Evolutionary conservation across 2,888 invertebrate species (phyloP).

Genomic region (Lithophane leautieri): DNA sequence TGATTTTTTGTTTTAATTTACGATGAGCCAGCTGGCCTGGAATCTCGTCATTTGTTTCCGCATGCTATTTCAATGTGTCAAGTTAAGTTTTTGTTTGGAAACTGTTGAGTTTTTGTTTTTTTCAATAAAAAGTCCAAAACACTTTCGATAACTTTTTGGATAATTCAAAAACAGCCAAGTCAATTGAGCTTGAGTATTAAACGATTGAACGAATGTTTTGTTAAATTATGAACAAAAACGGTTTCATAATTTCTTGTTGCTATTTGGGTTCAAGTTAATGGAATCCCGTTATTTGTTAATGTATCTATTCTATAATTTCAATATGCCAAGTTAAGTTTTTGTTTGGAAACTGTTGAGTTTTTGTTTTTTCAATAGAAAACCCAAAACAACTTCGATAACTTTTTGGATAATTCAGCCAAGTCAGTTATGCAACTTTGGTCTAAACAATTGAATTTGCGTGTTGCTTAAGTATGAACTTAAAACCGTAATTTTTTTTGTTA

Average conservation of each 20-base stretch:
- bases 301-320: not conserved
- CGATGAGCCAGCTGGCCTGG: conserved; percentile 62
- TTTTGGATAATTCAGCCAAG: not conserved
- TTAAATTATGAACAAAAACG: not conserved
- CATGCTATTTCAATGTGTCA: conserved; percentile 24
- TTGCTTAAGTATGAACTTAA: not conserved
- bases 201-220: conserved; percentile 10
- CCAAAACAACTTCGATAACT: conserved; percentile 5
- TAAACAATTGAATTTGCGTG: conserved; percentile 8
- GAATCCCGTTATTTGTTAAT: conserved; percentile 22
- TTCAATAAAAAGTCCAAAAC: conserved; percentile 3
- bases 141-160: conserved; percentile 4
- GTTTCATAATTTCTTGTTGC: not conserved
- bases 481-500: not conserved
- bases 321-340: conserved; percentile 43
- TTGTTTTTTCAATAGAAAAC: conserved; percentile 31
- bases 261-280: not conserved
- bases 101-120: conserved; percentile 56
- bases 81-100: conserved; percentile 51
- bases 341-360: conserved; percentile 45
- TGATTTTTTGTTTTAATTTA: conserved; percentile 62
- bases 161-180: not conserved
- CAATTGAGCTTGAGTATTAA: conserved; percentile 9
- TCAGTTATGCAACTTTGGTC: not conserved
- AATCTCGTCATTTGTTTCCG: conserved; percentile 31